Base-by-base conservation (phyloP, 2,888 invertebrate genomes). In the Nymphalis urticae region DNA sequence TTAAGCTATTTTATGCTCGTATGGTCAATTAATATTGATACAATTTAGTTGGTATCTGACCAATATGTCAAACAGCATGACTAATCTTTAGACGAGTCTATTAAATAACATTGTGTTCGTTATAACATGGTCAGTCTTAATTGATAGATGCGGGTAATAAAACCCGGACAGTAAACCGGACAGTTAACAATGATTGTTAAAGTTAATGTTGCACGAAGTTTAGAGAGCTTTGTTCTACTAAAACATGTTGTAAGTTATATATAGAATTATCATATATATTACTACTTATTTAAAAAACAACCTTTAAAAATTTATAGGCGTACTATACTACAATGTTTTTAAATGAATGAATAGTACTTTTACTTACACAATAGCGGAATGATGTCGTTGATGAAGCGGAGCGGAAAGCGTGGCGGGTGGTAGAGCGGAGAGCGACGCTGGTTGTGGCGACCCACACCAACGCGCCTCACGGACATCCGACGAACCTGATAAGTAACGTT, bases 391-490 rank as follows among this genome's bases (percentile, higher is more conserved):
- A 73, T 89, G 93, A 1, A 86, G 82, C 68, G 91, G 88, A 21
- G 83, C 84, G 72, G 89, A 84, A 42, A 88, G 85, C 67, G 87
- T 79, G 60, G 90, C 74, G 27, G 92, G 90, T 6, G 94, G 94
- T 72, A 95, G 88, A 2, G 95, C 94, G 64, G 94, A 94, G 59
- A 95, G 85, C 58, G 94, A 94, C 66, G 94, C 94, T 48, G 94
- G 91, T 68, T 94, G 94, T 66, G 95, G 94, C 0, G 95, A 94
- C 17, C 94, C 94, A 69, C 95, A 94, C 82, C 94, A 94, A 17
- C 93, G 86, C 7, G 85, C 84, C 74, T 92, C 92, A 36, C 92
- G 88, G 13, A 92, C 92, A 70, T 92, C 92, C 36, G 92, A 91
- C 7, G 92, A 92, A 78, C 92, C 92, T 92, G 81, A 80, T 48